Evolutionary conservation across 2,888 invertebrate species (phyloP).

Genomic region (Sylvicola fuscatus): DNA sequence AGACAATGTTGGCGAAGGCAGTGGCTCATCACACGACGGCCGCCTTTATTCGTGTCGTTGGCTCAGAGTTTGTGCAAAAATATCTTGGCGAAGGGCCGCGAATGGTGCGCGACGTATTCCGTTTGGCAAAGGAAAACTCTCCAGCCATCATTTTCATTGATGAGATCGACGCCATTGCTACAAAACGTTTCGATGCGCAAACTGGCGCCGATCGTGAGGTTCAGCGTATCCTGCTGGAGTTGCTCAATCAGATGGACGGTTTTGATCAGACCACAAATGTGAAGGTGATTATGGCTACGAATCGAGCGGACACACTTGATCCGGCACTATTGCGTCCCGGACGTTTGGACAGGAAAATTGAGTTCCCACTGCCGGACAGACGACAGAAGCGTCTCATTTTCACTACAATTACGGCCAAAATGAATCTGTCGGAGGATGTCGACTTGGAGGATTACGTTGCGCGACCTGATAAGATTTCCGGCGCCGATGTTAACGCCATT

Average conservation of each 20-base stretch:
- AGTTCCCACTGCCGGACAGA: constrained; percentile 86
- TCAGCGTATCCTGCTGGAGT: constrained; percentile 88
- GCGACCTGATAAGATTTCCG: constrained; percentile 94
- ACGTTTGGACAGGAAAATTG: constrained; percentile 93
- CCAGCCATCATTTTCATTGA: constrained; percentile 99
- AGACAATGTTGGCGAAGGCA: constrained; percentile 98
- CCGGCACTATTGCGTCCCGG: constrained; percentile 54
- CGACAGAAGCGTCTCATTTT: constrained; percentile 92
- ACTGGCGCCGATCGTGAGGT: constrained; percentile 98
- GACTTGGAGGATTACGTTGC: constrained; percentile 98
- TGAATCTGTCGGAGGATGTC: constrained; percentile 97
- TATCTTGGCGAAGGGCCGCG: constrained; percentile 97
- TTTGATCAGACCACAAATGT: constrained; percentile 99
- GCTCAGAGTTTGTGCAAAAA: constrained; percentile 99
- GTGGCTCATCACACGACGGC: constrained; percentile 98
- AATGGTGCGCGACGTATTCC: constrained; percentile 98
- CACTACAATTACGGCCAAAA: constrained; percentile 89
- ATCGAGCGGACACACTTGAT: constrained; percentile 93
- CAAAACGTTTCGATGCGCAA: constrained; percentile 96
- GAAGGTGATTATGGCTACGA: constrained; percentile 94
- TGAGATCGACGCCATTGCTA: constrained; percentile 99
- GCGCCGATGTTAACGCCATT: constrained; percentile 98
- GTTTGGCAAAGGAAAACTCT: constrained; percentile 96
- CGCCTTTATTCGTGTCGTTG: constrained; percentile 96
- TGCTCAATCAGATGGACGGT: constrained; percentile 99